Evolutionary conservation across 2,888 invertebrate genomes (phyloP).

Genomic region (Tribolium freemani): DNA sequence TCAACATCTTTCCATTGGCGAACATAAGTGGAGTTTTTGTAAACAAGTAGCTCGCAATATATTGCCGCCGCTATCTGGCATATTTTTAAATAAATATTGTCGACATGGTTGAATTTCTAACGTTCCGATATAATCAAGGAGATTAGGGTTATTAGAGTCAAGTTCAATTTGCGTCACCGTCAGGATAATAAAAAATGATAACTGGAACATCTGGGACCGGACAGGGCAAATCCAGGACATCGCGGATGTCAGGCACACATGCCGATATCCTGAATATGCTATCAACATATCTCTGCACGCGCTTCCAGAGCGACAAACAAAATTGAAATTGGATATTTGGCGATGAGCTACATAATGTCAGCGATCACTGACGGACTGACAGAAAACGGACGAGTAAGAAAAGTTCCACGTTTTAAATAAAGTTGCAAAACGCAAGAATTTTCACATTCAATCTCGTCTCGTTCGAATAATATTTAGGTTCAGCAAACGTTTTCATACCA

Average conservation of each 20-base stretch:
- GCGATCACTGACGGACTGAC: neutral
- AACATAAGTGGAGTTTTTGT: slow-evolving; percentile 54
- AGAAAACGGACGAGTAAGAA: no score
- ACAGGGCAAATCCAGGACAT: slow-evolving; percentile 54
- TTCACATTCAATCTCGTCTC: no score
- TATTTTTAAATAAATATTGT: slow-evolving; percentile 38
- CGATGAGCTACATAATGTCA: slow-evolving; percentile 34
- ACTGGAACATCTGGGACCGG: slow-evolving; percentile 59
- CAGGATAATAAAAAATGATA: slow-evolving; percentile 62
- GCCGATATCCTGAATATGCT: slow-evolving; percentile 62
- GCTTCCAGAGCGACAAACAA: slow-evolving; percentile 51
- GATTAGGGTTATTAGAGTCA: slow-evolving; percentile 27
- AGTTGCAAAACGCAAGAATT: no score
- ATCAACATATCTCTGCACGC: slow-evolving; percentile 55
- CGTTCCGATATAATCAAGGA: slow-evolving; percentile 19
- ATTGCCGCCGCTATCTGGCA: slow-evolving; percentile 43
- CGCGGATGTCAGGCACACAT: slow-evolving; percentile 62
- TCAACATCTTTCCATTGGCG: slow-evolving; percentile 50
- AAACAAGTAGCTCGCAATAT: slow-evolving; percentile 51
- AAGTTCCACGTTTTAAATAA: no score
- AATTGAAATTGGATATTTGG: slow-evolving; percentile 55
- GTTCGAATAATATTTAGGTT: no score
- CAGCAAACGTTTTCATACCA: no score
- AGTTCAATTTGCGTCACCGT: slow-evolving; percentile 58
- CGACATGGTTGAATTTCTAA: slow-evolving; percentile 18